These are phyloP conservation scores for Typhlichthys eigenmanni DNA, from an alignment of 2,797 vertebrate genomes.

Conservation along the genomic window DNA sequence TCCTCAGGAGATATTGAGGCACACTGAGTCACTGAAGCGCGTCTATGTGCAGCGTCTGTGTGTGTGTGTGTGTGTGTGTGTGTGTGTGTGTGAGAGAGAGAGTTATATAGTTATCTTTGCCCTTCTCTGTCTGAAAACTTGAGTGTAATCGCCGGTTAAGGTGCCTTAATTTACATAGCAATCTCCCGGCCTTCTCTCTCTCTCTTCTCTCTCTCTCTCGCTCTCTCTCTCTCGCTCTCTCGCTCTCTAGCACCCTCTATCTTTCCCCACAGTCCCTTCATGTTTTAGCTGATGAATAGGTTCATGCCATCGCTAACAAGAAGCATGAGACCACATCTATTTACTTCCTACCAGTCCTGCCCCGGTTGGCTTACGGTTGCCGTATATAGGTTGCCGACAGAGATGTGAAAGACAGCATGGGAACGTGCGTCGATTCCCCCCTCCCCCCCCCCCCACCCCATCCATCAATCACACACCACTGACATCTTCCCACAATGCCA, in stretches of 20 bases:
- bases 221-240: conserved; percentile 13
- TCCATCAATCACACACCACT: conserved; percentile 67
- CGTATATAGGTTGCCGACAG: too few relatives aligned
- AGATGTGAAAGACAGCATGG: too few relatives aligned
- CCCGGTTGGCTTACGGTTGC: conserved; percentile 46
- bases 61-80: conserved; percentile 7
- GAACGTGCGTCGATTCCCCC: conserved; percentile 50
- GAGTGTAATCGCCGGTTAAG: conserved; percentile 55
- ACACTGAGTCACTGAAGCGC: conserved; percentile 17
- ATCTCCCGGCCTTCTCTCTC: conserved; percentile 34
- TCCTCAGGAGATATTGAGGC: conserved; percentile 39
- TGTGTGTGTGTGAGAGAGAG: conserved; percentile 12
- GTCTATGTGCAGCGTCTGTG: conserved; percentile 3
- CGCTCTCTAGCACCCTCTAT: conserved; percentile 35
- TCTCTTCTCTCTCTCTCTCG: too few relatives aligned
- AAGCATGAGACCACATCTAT: conserved; percentile 43
- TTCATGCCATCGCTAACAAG: conserved; percentile 53
- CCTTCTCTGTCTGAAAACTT: conserved; percentile 60
- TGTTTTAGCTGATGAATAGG: conserved; percentile 51
- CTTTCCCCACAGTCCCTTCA: conserved; percentile 6
- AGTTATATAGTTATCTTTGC: conserved; percentile 48
- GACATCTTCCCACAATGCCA: conserved; percentile 68
- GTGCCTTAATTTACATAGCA: conserved; percentile 68
- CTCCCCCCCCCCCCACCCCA: conserved; percentile 10
- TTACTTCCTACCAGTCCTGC: conserved; percentile 5